phyloP scores from a whole-genome alignment of 2,888 invertebrate species.

The Andrena bicolor region DNA sequence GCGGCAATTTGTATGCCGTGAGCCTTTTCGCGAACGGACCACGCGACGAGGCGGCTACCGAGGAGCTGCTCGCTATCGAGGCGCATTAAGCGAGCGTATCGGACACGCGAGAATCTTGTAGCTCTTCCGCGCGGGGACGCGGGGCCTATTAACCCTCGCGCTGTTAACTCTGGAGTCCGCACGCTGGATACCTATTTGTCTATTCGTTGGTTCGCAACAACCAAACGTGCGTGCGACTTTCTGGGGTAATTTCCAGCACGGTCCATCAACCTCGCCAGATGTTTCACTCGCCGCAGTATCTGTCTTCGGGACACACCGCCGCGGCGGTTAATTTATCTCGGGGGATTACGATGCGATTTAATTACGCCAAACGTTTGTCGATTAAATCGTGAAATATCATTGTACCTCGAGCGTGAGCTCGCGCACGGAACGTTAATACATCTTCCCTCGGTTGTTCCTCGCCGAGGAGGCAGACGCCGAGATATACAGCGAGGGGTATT shows the following conservation, averaged over 20 bases:
- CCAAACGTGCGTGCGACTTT: no score
- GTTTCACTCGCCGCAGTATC: background rate
- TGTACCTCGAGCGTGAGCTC: background rate
- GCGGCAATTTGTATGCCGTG: slow-evolving; percentile 22
- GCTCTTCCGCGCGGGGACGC: slow-evolving; percentile 2
- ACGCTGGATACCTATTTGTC: background rate
- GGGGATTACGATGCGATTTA: background rate
- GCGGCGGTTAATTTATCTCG: background rate
- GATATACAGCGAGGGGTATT: background rate
- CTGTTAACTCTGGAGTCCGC: background rate
- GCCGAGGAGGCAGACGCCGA: background rate
- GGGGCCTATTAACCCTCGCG: slow-evolving; percentile 24
- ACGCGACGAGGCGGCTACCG: background rate
- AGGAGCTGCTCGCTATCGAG: slow-evolving; percentile 18
- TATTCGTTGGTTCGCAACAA: no score
- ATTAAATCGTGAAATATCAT: slow-evolving; percentile 6
- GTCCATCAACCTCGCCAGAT: no score
- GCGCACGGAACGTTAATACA: background rate
- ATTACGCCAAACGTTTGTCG: background rate
- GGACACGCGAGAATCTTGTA: slow-evolving; percentile 40
- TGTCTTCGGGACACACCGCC: background rate
- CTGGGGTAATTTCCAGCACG: no score
- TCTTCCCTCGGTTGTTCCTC: background rate
- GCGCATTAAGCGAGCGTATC: slow-evolving; percentile 36
- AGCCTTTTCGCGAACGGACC: slow-evolving; percentile 22